Evolutionary conservation across 30 jellyfish, hydroid and myxozoan genomes (phyloP).

Genomic region (Clytia hemisphaerica): DNA sequence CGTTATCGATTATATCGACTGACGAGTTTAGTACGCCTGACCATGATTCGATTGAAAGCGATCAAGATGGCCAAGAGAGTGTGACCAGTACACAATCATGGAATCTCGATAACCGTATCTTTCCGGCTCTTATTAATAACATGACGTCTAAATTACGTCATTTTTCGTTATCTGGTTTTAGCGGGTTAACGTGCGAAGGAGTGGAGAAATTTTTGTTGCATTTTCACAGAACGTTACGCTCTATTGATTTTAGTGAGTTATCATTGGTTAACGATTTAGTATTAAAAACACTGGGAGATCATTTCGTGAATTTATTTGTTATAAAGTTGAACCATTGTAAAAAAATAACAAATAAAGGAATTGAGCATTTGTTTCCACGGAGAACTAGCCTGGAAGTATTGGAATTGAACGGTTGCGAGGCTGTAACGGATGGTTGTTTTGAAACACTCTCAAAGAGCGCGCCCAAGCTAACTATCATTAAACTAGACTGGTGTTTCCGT

Average conservation of each 20-base stretch:
- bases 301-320: conserved; percentile 41
- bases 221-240: conserved; percentile 49
- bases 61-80: not conserved
- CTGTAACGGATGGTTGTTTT: conserved; percentile 56
- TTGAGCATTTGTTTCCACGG: conserved; percentile 34
- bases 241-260: conserved; percentile 70
- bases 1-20: conserved; percentile 77
- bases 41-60: conserved; percentile 27
- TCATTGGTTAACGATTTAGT: conserved; percentile 66
- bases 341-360: conserved; percentile 64
- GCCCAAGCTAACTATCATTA: conserved; percentile 56
- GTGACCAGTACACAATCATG: conserved; percentile 41
- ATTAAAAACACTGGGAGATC: conserved; percentile 65
- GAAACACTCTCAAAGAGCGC: conserved; percentile 64
- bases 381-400: conserved; percentile 47
- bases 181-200: conserved; percentile 64
- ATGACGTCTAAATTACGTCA: conserved; percentile 76
- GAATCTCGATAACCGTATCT: conserved; percentile 72
- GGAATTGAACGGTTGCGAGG: conserved; percentile 77
- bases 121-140: conserved; percentile 85
- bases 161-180: conserved; percentile 81
- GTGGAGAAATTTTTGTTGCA: conserved; percentile 62
- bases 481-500: conserved; percentile 59
- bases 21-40: conserved; percentile 51
- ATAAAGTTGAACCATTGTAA: conserved; percentile 65